Percentiles rank a stretch among this genome's conserved stretches.
Conservation (phyloP, 2,113 vertebrate species). For the Corythaixoides concolor region DNA sequence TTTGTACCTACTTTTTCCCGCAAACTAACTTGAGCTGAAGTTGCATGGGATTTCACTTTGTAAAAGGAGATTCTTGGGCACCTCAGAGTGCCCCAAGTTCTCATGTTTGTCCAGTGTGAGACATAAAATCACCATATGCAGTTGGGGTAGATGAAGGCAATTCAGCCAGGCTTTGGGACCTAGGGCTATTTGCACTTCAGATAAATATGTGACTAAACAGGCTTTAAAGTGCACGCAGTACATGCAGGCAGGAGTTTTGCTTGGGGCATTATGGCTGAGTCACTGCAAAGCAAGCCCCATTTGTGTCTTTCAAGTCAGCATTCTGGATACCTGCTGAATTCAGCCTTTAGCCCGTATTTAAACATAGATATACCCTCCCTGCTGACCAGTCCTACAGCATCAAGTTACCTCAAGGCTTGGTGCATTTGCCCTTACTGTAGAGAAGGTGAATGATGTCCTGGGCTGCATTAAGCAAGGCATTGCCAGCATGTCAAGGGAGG, state of each 20-base stretch:
- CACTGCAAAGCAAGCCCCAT: background rate
- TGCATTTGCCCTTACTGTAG: background rate
- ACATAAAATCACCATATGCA: background rate
- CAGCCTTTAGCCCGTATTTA: background rate
- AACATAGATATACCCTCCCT: background rate
- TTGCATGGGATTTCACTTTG: background rate
- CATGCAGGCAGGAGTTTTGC: background rate
- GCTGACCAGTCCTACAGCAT: background rate
- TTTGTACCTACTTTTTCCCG: background rate
- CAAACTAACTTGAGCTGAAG: background rate
- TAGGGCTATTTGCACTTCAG: background rate
- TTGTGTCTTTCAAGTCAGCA: background rate
- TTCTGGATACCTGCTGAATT: background rate
- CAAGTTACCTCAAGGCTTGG: background rate
- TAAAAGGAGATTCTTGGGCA: background rate
- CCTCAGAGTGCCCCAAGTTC: background rate
- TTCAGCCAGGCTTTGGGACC: background rate
- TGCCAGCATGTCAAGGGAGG: background rate
- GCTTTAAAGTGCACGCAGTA: background rate
- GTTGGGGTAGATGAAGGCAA: background rate
- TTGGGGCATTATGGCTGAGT: background rate
- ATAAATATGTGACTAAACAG: background rate
- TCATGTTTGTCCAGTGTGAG: background rate
- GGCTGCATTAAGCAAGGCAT: background rate
- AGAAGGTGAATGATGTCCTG: background rate